Evolutionary conservation across 2,797 vertebrate genomes (phyloP).

Genomic region (Danio aesculapii): DNA sequence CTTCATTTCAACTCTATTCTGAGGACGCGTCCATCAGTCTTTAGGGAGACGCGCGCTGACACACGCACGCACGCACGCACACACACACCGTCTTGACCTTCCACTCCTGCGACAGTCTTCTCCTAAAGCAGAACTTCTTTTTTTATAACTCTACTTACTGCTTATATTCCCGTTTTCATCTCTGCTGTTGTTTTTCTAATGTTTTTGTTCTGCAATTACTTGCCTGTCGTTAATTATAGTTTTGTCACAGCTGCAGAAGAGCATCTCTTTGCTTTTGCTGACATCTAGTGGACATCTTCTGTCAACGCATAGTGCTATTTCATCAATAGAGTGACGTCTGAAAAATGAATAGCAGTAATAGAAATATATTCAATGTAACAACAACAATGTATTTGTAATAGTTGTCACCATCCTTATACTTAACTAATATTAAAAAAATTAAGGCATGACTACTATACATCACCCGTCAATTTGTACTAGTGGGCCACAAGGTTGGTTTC

Average conservation of each 20-base stretch:
- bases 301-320: not conserved
- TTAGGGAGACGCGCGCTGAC: constrained; percentile 52
- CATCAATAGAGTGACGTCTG: not conserved
- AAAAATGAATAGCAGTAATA: not conserved
- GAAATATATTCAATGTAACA: not conserved
- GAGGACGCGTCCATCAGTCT: constrained; percentile 65
- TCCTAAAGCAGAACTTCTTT: not conserved
- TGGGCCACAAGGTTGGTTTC: too few relatives aligned
- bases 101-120: not conserved
- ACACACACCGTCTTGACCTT: constrained; percentile 7
- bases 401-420: too few relatives aligned
- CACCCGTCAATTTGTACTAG: too few relatives aligned
- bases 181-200: not conserved
- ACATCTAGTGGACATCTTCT: not conserved
- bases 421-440: too few relatives aligned
- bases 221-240: not conserved
- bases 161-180: not conserved
- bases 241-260: not conserved
- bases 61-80: not conserved
- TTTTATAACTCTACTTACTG: constrained; percentile 22
- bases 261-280: not conserved
- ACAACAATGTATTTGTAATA: too few relatives aligned
- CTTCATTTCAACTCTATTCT: constrained; percentile 61
- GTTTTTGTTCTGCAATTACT: not conserved
- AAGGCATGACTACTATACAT: too few relatives aligned